A percentile compares a stretch with the other conserved stretches of the same genome.
Conservation (phyloP, 2,888 invertebrate genomes). For the Hipparchia semele region DNA sequence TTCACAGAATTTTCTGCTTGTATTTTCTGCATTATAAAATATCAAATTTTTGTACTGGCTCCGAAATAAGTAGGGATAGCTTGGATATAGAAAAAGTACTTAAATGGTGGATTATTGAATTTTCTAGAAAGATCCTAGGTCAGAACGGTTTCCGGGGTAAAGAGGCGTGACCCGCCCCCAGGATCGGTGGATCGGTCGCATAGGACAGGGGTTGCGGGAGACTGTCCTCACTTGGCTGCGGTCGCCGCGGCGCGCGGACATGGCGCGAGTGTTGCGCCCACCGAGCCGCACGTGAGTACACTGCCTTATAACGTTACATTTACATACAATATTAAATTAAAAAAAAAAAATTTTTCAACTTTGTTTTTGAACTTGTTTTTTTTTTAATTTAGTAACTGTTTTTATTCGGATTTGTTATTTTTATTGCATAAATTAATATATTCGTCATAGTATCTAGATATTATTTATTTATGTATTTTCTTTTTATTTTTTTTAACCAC, state of each 20-base stretch:
- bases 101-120: not conserved
- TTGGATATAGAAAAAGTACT: too few species aligned
- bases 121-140: constrained; percentile 15
- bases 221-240: constrained; percentile 57
- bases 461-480: too few species aligned
- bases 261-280: constrained; percentile 74
- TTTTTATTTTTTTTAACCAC: too few species aligned
- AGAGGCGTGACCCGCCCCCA: constrained; percentile 28
- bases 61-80: too few species aligned
- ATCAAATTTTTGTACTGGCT: too few species aligned
- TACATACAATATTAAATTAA: not conserved
- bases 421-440: too few species aligned
- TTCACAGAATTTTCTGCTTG: too few species aligned
- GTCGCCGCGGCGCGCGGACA: constrained; percentile 75
- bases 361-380: not conserved
- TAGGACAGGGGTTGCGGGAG: constrained; percentile 18
- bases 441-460: too few species aligned
- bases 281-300: constrained; percentile 76
- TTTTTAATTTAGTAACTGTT: not conserved
- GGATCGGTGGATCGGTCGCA: not conserved
- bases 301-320: constrained; percentile 9
- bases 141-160: not conserved
- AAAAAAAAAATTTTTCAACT: not conserved
- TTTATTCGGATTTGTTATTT: too few species aligned
- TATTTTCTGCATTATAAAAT: too few species aligned